A percentile compares a stretch with the other conserved stretches of the same genome.
phyloP scores from a whole-genome alignment of 2,888 invertebrate species.

The Calliphora vomitoria region DNA sequence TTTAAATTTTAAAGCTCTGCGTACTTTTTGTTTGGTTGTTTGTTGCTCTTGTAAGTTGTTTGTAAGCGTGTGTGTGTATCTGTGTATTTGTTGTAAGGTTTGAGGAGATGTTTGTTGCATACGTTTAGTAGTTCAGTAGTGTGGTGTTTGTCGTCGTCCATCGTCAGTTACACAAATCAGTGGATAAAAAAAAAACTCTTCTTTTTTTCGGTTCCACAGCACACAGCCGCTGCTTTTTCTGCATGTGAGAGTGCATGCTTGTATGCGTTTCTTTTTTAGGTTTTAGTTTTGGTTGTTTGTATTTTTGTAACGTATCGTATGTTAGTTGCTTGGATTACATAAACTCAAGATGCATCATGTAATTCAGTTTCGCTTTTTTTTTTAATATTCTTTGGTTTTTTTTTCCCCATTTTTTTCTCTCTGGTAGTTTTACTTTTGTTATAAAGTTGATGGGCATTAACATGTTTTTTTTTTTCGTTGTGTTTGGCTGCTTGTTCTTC shows the following conservation, averaged over 20 bases:
- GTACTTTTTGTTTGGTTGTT: not conserved
- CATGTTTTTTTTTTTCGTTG: slow-evolving; percentile 45
- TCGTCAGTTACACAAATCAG: slow-evolving; percentile 66
- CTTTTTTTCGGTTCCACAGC: not conserved
- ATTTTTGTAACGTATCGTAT: slow-evolving; percentile 21
- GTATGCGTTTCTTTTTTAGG: slow-evolving; percentile 28
- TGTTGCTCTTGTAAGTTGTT: slow-evolving; percentile 2
- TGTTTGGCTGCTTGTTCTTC: slow-evolving; percentile 25
- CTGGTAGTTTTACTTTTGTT: slow-evolving; percentile 44
- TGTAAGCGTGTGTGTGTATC: not conserved
- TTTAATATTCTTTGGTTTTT: slow-evolving; percentile 45
- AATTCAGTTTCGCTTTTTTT: slow-evolving; percentile 74
- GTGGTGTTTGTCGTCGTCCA: slow-evolving; percentile 70
- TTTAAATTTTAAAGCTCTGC: slow-evolving; percentile 30
- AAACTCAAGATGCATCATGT: slow-evolving; percentile 73
- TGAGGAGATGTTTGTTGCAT: slow-evolving; percentile 53
- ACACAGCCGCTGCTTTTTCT: slow-evolving; percentile 38
- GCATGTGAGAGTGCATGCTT: not conserved
- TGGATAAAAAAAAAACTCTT: slow-evolving; percentile 33
- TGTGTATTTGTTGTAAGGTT: slow-evolving; percentile 6
- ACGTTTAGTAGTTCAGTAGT: slow-evolving; percentile 77
- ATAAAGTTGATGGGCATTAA: slow-evolving; percentile 70
- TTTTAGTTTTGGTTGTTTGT: slow-evolving; percentile 29
- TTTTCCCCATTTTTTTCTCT: not conserved
- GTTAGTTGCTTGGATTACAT: slow-evolving; percentile 76